A percentile compares a stretch with the other conserved stretches of the same genome.
These are phyloP conservation scores for Notospermus geniculatus DNA, from an alignment of 1,140 invertebrate species.

Conservation along the genomic window DNA sequence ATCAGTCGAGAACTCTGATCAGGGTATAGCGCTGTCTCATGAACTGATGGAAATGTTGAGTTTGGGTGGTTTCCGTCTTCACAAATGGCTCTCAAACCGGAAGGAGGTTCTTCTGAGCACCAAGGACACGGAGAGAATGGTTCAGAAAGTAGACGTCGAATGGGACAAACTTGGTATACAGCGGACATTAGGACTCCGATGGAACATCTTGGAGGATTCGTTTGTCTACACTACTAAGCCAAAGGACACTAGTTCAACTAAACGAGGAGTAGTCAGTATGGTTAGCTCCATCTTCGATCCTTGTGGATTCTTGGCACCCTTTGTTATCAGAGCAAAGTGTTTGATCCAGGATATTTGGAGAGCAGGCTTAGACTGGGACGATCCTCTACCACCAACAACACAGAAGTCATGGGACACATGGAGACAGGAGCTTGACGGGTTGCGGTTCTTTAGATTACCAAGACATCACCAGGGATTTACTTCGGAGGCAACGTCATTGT, in stretches of 20 bases:
- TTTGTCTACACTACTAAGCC: neutral
- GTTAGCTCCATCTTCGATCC: conserved; percentile 2
- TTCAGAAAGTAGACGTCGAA: conserved; percentile 6
- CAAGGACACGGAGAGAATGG: conserved; percentile 7
- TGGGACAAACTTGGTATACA: conserved; percentile 2
- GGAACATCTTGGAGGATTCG: neutral
- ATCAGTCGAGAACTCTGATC: conserved; percentile 1
- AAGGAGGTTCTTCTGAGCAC: conserved; percentile 9
- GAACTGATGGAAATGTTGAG: conserved; percentile 4
- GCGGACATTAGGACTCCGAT: conserved; percentile 19
- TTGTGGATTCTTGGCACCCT: neutral
- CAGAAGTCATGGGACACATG: neutral
- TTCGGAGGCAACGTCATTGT: neutral
- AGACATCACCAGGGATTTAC: neutral
- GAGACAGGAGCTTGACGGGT: neutral
- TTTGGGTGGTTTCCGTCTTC: conserved; percentile 16
- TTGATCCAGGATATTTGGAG: neutral
- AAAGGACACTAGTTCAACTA: neutral
- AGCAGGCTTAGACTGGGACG: neutral
- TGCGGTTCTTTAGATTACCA: neutral
- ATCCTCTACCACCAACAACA: neutral
- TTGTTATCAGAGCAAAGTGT: neutral
- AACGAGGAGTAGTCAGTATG: neutral
- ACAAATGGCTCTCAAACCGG: conserved; percentile 17
- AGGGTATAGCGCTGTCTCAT: conserved; percentile 13